Evolutionary conservation across 2,113 vertebrate genomes (phyloP), one percentile per base, ranked within the genome.

Genomic region (Lanius collurio): DNA sequence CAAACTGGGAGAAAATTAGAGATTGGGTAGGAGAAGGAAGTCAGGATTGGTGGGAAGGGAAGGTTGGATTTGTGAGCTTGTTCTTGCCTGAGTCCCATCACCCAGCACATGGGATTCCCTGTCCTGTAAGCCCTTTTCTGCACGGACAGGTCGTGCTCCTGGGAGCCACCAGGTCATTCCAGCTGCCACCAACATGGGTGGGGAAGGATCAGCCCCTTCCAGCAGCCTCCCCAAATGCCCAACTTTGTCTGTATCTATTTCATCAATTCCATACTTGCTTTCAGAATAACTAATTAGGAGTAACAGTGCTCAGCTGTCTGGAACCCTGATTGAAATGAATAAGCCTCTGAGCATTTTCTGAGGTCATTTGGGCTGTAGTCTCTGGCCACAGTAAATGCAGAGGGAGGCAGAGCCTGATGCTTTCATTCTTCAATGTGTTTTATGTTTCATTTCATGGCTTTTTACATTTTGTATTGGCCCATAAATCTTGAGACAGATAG

Each of bases 391-490:
- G 59, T n/a, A 55, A 71, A 56, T 37, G 52, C 62, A 47, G 83
- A 20, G 3, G 27, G 62, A 55, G 53, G 77, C 60, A 84, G 22
- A 76, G 71, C 46, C 59, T 56, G 37, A 22, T 23, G 3, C 90
- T 93, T 78, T 82, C 69, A 22, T 87, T 78, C 81, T 94, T 83
- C 49, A 11, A 0, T 15, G 13, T 10, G 15, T 49, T 78, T 73
- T 50, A 23, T 57, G 53, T 67, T 87, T 65, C 24, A 73, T 84
- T 93, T 93, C 35, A 33, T 47, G 55, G 57, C 56, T 79, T 85
- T 95, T 79, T 85, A 63, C 57, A 39, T 82, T 76, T 89, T 76
- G 17, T 73, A 49, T 79, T 79, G 70, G 47, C 78, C 89, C 80
- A 24, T 68, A 87, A 69, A 82, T 68, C 53, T 57, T 65, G 23